Evolutionary conservation across 2,113 vertebrate species (phyloP), one percentile per base, ranked within the genome.

Genomic region (Phalacrocorax aristotelis): DNA sequence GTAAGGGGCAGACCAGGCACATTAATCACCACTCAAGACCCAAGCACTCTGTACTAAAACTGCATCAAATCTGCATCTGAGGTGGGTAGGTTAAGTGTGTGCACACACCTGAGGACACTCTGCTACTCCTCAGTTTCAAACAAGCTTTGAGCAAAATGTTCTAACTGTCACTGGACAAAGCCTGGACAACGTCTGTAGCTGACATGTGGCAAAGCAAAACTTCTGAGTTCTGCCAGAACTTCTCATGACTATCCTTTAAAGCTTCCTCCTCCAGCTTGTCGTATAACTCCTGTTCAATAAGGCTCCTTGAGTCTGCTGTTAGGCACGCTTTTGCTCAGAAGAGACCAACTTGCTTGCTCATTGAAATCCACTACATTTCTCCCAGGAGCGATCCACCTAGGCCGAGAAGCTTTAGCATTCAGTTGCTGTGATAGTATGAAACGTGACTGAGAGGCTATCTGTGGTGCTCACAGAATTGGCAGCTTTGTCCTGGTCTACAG

Each of bases 1-100:
- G 97, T 90, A 96, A 96, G 11, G 44, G 94, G 91, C 38, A 96
- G 89, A 97, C 75, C 95, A 92, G 58, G 92, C 66, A 96, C 9
- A 0, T 97, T 88, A 97, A 93, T 91, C 78, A 94, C 46, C 62
- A 76, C 5, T 21, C 10, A 2, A 68, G 52, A 72, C 48, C 93
- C 1, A 2, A 52, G 74, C 30, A 2, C 23, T 65, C n/a, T 20
- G 75, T 15, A 21, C 84, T 48, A 93, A 61, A 88, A 68, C 57
- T 16, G 11, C 1, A 1, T 27, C 91, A 82, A 76, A 23, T 18
- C 11, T 1, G 34, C 8, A 1, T 4, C 48, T 4, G 17, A 72
- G 15, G 36, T 65, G 65, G 12, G 42, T 0, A 22, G 21, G 10
- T 17, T 16, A 68, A 58, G 23, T 10, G 32, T 3, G 4, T 5